Evolutionary conservation across 2,113 vertebrate genomes (phyloP).

Genomic region (Clarias macrocephalus): DNA sequence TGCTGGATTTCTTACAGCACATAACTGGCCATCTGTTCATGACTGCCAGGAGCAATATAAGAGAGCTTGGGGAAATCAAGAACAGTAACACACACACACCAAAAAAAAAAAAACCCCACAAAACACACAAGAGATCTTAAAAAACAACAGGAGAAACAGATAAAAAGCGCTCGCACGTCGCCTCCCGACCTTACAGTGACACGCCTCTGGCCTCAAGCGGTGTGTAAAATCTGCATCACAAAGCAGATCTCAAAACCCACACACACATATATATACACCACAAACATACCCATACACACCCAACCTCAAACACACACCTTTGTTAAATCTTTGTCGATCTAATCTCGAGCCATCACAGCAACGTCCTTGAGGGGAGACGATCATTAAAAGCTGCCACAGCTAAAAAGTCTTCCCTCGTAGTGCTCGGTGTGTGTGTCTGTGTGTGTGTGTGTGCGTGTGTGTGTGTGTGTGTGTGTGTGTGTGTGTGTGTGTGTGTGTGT

Average conservation of each 20-base stretch:
- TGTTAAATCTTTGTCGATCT: conserved; percentile 49
- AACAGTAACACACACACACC: conserved; percentile 35
- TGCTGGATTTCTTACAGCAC: conserved; percentile 53
- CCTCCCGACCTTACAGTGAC: neutral
- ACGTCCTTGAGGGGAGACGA: conserved; percentile 67
- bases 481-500: conserved; percentile 36
- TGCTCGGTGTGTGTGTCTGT: too few species aligned
- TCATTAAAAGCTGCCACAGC: conserved; percentile 60
- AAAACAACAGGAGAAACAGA: conserved; percentile 12
- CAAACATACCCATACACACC: conserved; percentile 37
- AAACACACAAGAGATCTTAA: neutral
- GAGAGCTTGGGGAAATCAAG: conserved; percentile 47
- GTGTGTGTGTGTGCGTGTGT: conserved; percentile 16
- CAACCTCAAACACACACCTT: conserved; percentile 28
- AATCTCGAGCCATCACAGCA: conserved; percentile 67
- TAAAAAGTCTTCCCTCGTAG: neutral
- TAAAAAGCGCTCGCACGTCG: neutral
- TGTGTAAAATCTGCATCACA: conserved; percentile 2
- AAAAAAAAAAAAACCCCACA: conserved; percentile 40
- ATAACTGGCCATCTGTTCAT: conserved; percentile 70
- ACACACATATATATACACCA: conserved; percentile 6
- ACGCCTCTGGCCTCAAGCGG: neutral
- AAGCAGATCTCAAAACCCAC: neutral
- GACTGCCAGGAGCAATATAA: conserved; percentile 61
- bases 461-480: conserved; percentile 48